A percentile compares a stretch with the other conserved stretches of the same genome.
Evolutionary conservation across 2,888 invertebrate species (phyloP).

Genomic region (Xanthorhoe designata): DNA sequence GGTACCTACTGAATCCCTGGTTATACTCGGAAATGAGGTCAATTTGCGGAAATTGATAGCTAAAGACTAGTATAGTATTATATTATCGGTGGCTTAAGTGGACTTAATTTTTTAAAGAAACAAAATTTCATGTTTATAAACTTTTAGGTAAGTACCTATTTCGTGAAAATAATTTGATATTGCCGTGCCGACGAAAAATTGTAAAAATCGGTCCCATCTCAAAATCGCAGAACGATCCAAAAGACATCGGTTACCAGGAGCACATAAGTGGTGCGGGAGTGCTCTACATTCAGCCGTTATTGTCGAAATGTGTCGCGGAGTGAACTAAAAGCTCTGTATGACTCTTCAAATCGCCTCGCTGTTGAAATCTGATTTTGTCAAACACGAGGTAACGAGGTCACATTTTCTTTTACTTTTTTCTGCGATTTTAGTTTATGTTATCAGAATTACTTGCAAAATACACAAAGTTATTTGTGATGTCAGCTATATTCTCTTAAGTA

Average conservation of each 20-base stretch:
- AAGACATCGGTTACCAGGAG: slow-evolving; percentile 42
- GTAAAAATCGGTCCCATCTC: slow-evolving; percentile 6
- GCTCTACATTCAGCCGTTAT: slow-evolving; percentile 38
- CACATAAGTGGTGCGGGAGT: slow-evolving; percentile 42
- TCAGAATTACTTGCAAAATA: background rate
- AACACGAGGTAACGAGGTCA: slow-evolving; percentile 27
- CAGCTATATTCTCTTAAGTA: background rate
- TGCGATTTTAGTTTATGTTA: slow-evolving; percentile 2
- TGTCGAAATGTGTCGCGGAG: slow-evolving; percentile 35
- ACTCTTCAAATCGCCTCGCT: slow-evolving; percentile 35
- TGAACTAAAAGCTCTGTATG: slow-evolving; percentile 40
- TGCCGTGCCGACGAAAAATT: background rate
- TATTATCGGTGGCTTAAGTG: too few relatives aligned
- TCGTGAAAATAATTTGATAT: background rate
- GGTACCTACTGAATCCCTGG: slow-evolving; percentile 5
- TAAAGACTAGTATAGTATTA: too few relatives aligned
- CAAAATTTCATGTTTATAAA: background rate
- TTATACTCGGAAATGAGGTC: slow-evolving; percentile 16
- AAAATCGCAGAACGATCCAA: slow-evolving; percentile 25
- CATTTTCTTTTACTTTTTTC: slow-evolving; percentile 7
- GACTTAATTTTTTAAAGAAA: slow-evolving; percentile 3
- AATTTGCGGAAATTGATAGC: slow-evolving; percentile 21
- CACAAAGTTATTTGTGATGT: background rate
- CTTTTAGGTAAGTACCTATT: too few relatives aligned
- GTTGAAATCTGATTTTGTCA: slow-evolving; percentile 33